phyloP scores from a whole-genome alignment of 2,113 vertebrate species.

The Illadopsis cleaveri region DNA sequence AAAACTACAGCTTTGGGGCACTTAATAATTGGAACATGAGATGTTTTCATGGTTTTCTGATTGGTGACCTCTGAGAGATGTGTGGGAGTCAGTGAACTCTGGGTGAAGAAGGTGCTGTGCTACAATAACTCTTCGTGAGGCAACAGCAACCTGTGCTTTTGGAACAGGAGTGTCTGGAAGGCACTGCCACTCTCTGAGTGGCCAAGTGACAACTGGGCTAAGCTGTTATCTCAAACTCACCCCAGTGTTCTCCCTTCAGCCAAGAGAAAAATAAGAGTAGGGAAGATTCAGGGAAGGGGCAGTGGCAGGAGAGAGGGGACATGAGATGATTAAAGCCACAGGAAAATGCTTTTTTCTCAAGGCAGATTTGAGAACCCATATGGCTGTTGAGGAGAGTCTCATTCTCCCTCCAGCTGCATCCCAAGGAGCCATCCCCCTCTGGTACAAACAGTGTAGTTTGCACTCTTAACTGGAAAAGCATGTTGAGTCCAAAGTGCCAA shows the following conservation, averaged over 20 bases:
- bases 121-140: not conserved
- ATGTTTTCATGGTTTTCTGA: not conserved
- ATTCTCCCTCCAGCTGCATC: conserved; percentile 10
- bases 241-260: not conserved
- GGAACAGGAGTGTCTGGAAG: not conserved
- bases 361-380: not conserved
- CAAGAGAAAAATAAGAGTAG: not conserved
- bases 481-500: conserved; percentile 39
- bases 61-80: not conserved
- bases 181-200: not conserved
- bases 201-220: not conserved
- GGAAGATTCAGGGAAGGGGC: not conserved
- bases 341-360: not conserved
- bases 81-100: not conserved
- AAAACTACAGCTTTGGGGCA: not conserved
- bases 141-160: not conserved
- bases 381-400: not conserved
- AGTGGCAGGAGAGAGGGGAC: not conserved
- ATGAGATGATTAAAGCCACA: not conserved
- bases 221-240: not conserved
- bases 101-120: not conserved
- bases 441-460: not conserved
- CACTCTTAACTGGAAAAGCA: conserved; percentile 44
- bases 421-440: not conserved
- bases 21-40: not conserved